These are phyloP conservation scores for Hyperoplus immaculatus DNA, from an alignment of 2,797 vertebrate species.

Conservation along the genomic window DNA sequence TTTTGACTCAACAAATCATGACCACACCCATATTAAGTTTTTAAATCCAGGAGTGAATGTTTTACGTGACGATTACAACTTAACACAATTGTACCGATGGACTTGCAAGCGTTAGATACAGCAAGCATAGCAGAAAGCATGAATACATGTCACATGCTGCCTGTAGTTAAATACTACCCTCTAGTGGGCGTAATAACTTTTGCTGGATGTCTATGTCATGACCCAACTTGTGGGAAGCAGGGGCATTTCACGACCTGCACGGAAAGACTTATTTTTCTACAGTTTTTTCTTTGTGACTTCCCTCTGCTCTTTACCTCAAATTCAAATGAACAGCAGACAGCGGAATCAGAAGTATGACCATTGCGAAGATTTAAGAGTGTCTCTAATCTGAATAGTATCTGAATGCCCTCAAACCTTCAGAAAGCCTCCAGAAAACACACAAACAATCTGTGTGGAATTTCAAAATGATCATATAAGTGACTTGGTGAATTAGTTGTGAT, in stretches of 20 bases:
- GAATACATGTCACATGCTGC: conserved; percentile 43
- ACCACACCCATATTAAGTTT: not conserved
- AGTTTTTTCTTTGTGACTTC: not conserved
- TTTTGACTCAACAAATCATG: not conserved
- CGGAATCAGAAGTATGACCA: not conserved
- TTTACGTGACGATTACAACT: conserved; percentile 11
- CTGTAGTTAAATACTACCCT: conserved; percentile 82
- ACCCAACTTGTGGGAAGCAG: conserved; percentile 2
- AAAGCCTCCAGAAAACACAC: not conserved
- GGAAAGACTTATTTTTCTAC: not conserved
- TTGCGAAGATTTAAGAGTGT: not conserved
- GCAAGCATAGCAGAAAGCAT: conserved; percentile 6
- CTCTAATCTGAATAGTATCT: conserved; percentile 1
- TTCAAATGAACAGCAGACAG: conserved; percentile 2
- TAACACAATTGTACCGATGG: not conserved
- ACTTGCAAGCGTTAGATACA: not conserved
- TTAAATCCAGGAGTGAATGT: not conserved
- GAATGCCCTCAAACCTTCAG: not conserved
- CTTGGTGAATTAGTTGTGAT: not conserved
- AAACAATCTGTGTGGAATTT: not conserved
- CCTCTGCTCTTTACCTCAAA: not conserved
- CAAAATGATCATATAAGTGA: not conserved
- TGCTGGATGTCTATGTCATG: conserved; percentile 5
- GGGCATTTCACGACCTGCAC: conserved; percentile 25
- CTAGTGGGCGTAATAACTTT: conserved; percentile 68